Percentiles rank a stretch among this genome's conserved stretches.
These are phyloP conservation scores for Daubentonia madagascariensis DNA, from an alignment of 2,113 vertebrate genomes.

Conservation along the genomic window DNA sequence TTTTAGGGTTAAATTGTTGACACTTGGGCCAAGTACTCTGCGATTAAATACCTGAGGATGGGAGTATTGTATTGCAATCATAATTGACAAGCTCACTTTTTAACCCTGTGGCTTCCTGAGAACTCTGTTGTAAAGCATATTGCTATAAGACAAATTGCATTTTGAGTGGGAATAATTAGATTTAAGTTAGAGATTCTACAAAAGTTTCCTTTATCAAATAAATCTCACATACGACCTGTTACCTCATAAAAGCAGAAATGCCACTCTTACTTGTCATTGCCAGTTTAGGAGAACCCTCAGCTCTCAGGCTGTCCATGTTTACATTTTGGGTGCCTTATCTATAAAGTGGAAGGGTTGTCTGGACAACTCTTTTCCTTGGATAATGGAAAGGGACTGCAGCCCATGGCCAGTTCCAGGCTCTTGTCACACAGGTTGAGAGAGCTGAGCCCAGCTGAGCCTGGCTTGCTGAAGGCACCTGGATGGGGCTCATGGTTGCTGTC, in stretches of 20 bases:
- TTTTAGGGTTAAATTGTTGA: background rate
- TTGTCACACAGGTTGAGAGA: background rate
- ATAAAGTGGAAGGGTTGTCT: background rate
- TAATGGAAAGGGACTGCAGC: background rate
- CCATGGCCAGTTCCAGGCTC: background rate
- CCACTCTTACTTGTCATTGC: rapidly evolving
- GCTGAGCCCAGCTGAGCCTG: background rate
- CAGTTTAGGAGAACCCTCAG: background rate
- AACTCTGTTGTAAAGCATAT: background rate
- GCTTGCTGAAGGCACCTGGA: background rate
- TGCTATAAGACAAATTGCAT: background rate
- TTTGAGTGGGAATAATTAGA: background rate
- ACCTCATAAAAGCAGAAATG: background rate
- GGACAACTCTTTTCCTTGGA: background rate
- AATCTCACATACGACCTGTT: background rate
- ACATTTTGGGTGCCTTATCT: background rate
- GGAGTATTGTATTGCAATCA: too few species aligned
- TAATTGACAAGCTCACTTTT: background rate
- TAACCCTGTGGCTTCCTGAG: background rate
- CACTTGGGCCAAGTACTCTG: background rate
- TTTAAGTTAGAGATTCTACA: background rate
- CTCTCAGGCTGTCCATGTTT: background rate
- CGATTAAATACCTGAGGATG: background rate
- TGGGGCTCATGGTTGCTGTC: too few species aligned
- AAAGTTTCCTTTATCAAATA: background rate